A percentile compares a stretch with the other conserved stretches of the same genome.
Conservation (phyloP, 2,113 vertebrate species). For the Notothenia coriiceps region DNA sequence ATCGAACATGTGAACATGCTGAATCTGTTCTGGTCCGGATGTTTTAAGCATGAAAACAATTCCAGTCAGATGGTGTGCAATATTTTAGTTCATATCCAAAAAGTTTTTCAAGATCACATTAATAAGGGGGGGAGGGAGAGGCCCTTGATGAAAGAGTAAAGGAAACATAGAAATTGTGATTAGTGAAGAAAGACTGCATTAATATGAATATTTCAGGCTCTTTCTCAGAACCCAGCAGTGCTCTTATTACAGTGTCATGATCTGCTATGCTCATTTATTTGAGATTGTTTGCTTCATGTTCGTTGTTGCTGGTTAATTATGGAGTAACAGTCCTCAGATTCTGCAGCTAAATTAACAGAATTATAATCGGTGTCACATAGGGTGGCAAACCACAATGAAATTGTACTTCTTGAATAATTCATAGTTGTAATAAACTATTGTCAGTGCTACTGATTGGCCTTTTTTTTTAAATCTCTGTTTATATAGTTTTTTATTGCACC, state of each 20-base stretch:
- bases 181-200: slow-evolving; percentile 50
- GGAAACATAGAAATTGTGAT: slow-evolving; percentile 36
- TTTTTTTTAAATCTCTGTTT: neutral
- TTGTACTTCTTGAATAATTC: neutral
- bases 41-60: neutral
- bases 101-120: neutral
- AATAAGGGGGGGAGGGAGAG: neutral
- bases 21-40: neutral
- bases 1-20: neutral
- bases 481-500: neutral
- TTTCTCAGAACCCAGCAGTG: slow-evolving; percentile 23
- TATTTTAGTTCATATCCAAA: neutral
- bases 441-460: no score
- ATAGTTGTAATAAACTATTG: neutral
- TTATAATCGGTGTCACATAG: neutral
- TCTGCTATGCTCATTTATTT: neutral
- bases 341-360: slow-evolving; percentile 3
- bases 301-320: neutral
- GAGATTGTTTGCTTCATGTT: neutral
- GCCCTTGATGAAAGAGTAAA: neutral
- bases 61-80: neutral
- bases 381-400: neutral
- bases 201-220: slow-evolving; percentile 66
- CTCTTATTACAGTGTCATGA: slow-evolving; percentile 3
- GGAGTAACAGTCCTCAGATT: neutral